These are phyloP conservation scores for Belgica antarctica DNA, from an alignment of 2,888 invertebrate species.

Conservation along the genomic window DNA sequence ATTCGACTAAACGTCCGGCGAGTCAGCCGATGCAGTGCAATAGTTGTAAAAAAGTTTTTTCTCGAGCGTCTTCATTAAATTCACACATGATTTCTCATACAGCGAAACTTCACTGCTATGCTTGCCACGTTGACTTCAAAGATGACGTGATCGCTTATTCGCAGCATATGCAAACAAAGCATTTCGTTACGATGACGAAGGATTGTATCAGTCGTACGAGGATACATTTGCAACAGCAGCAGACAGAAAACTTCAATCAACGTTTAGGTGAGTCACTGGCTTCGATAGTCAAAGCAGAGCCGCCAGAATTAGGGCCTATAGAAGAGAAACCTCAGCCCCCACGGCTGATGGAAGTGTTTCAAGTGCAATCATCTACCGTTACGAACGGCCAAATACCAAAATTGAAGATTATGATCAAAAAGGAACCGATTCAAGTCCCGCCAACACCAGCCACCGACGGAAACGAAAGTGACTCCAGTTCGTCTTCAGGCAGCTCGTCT, in stretches of 20 bases:
- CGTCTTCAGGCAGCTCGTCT: slow-evolving; percentile 14
- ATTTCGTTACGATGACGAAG: slow-evolving; percentile 36
- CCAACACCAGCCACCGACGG: slow-evolving; percentile 5
- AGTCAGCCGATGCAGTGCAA: slow-evolving; percentile 22
- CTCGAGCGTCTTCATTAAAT: slow-evolving; percentile 31
- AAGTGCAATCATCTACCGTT: slow-evolving; percentile 34
- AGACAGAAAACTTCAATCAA: slow-evolving; percentile 13
- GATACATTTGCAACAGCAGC: slow-evolving; percentile 24
- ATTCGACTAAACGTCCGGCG: not conserved
- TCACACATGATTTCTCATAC: slow-evolving; percentile 39
- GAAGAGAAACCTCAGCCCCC: slow-evolving; percentile 6
- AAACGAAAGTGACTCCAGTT: slow-evolving; percentile 40
- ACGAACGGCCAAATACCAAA: slow-evolving; percentile 42
- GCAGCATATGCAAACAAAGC: slow-evolving; percentile 40
- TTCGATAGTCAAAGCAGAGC: slow-evolving; percentile 1
- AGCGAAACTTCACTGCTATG: slow-evolving; percentile 35
- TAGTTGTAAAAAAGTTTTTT: slow-evolving; percentile 36
- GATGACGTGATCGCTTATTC: slow-evolving; percentile 32
- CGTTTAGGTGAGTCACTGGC: not conserved
- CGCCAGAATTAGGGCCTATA: not conserved
- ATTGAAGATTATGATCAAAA: slow-evolving; percentile 40
- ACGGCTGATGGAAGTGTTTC: slow-evolving; percentile 29
- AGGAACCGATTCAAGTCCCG: slow-evolving; percentile 26
- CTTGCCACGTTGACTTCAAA: slow-evolving; percentile 37
- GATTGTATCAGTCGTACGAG: slow-evolving; percentile 35